These are phyloP conservation scores for Enteromius trimaculatus DNA, from an alignment of 2,797 vertebrate genomes.

Conservation along the genomic window DNA sequence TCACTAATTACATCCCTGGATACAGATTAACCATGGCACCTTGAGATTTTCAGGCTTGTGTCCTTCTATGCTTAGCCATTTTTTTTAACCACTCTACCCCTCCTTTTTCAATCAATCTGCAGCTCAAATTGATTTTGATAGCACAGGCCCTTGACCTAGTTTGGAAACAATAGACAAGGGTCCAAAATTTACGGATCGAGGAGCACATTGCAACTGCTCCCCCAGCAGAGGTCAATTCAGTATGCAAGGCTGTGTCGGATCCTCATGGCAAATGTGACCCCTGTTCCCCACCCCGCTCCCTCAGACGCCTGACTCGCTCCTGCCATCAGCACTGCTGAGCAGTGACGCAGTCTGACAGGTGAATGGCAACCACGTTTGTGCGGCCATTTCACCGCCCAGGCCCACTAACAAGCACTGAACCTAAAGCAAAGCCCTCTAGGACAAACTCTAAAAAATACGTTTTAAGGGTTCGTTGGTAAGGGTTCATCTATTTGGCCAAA, in stretches of 20 bases:
- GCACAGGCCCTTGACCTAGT: constrained; percentile 75
- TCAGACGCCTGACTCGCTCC: constrained; percentile 71
- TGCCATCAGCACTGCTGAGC: constrained; percentile 76
- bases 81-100: constrained; percentile 53
- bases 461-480: constrained; percentile 20
- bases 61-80: constrained; percentile 73
- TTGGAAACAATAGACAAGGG: constrained; percentile 82
- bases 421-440: constrained; percentile 53
- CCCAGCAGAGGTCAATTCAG: constrained; percentile 35
- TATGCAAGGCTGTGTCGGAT: constrained; percentile 30
- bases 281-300: constrained; percentile 59
- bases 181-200: constrained; percentile 74
- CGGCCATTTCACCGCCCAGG: constrained; percentile 70
- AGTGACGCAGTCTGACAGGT: constrained; percentile 82
- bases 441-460: constrained; percentile 50
- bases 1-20: constrained; percentile 62
- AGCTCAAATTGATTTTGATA: constrained; percentile 75
- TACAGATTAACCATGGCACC: constrained; percentile 64
- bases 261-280: constrained; percentile 64
- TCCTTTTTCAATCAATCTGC: constrained; percentile 69
- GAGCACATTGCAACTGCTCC: constrained; percentile 46
- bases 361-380: constrained; percentile 72
- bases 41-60: constrained; percentile 70
- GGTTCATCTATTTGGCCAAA: background rate
- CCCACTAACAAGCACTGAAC: constrained; percentile 74